Evolutionary conservation across 2,113 vertebrate species (phyloP), one percentile per base, ranked within the genome.

Genomic region (Propithecus coquereli): DNA sequence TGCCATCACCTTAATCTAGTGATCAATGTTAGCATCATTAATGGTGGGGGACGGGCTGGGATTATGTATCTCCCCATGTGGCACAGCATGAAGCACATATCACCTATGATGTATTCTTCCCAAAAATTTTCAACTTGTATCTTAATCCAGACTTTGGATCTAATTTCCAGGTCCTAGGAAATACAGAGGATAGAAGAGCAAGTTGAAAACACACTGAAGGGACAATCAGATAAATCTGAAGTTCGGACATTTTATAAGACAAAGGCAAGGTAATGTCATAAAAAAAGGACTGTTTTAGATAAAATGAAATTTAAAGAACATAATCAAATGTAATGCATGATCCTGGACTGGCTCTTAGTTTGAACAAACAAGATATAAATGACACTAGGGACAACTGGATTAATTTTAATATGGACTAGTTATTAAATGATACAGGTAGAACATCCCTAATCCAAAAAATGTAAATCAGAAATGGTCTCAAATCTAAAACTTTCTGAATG

Each of bases 301-400:
- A 84, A 80, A 80, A 37, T 87, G 40, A 94, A 73, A n/a, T 63
- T 88, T 66, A 96, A 94, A 57, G 37, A 96, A 43, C n/a, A 82
- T 59, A 66, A 71, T 47, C 50, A 88, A 32, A 88, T 47, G 59
- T 4, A 83, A 34, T 65, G 63, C 25, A 85, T 70, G 45, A 91
- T n/a, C 91, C 71, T 65, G 54, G 17, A 54, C 13, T 93, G 32
- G 73, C 93, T 61, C 9, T 47, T 87, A 59, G 7, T 81, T 85
- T 47, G 50, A 95, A 84, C 10, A 90, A 88, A 79, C 5, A 76
- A 92, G 7, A 50, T 82, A 32, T 40, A 92, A 95, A 50, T 74
- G 16, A 86, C 6, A 87, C n/a, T 83, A 80, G 63, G 13, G 81
- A 59, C 23, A 92, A 92, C 0, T 77, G 57, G 12, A 47, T 30